phyloP scores from a whole-genome alignment of 2,113 vertebrate species.

The Ciconia maguari region DNA sequence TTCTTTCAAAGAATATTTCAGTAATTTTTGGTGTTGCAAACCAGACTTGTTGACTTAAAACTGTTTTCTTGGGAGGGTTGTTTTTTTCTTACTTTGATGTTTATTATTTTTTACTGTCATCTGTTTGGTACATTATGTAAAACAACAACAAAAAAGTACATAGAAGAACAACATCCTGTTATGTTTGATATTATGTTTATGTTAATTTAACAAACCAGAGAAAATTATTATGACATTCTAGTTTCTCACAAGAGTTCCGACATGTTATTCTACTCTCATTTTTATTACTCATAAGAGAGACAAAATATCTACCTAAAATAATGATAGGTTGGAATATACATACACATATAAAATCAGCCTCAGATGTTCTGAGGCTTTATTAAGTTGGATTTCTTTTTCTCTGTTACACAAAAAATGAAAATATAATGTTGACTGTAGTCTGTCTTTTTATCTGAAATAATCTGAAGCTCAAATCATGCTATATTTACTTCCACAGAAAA shows the following conservation, averaged over 20 bases:
- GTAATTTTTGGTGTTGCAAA: background rate
- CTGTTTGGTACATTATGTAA: background rate
- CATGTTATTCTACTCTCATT: background rate
- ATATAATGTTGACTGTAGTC: background rate
- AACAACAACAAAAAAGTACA: background rate
- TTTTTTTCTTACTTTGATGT: background rate
- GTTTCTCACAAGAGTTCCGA: background rate
- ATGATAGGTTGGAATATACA: background rate
- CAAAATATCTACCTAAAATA: background rate
- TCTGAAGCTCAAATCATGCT: background rate
- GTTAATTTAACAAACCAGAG: background rate
- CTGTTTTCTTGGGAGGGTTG: rapidly evolving
- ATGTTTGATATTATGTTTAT: background rate
- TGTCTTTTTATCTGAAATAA: background rate
- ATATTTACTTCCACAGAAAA: background rate
- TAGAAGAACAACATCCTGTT: background rate
- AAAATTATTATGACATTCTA: background rate
- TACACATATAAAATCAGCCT: background rate
- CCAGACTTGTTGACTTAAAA: background rate
- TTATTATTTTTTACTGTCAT: background rate
- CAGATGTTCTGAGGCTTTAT: background rate
- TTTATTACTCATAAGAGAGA: background rate
- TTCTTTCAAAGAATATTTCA: background rate
- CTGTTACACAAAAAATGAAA: background rate
- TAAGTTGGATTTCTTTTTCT: background rate